Percentiles rank a stretch among this genome's conserved stretches.
Conservation (phyloP, 1,140 invertebrate species). For the Coelopa frigida region DNA sequence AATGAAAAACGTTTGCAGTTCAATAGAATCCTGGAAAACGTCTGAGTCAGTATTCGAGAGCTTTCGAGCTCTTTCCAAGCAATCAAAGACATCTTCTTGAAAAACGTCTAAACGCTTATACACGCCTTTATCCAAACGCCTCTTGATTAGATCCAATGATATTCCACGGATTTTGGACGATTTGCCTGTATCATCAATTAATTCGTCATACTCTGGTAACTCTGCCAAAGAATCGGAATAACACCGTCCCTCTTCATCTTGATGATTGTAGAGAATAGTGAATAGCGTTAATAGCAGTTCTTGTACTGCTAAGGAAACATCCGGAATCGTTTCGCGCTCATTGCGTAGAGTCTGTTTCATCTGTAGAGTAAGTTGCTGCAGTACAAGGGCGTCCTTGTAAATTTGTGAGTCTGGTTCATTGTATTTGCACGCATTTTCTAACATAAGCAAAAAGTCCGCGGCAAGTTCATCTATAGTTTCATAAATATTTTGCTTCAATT, state of each 20-base stretch:
- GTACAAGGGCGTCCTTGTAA: constrained; percentile 93
- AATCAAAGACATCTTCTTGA: constrained; percentile 93
- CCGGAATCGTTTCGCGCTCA: constrained; percentile 78
- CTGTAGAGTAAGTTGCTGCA: constrained; percentile 87
- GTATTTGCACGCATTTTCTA: constrained; percentile 99
- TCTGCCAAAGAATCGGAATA: constrained; percentile 95
- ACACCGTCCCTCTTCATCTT: constrained; percentile 92
- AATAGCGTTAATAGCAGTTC: constrained; percentile 89
- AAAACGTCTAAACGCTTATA: constrained; percentile 91
- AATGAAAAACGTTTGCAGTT: constrained; percentile 89
- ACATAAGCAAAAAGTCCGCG: constrained; percentile 92
- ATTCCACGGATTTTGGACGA: constrained; percentile 62
- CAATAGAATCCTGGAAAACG: constrained; percentile 90
- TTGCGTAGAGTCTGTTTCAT: constrained; percentile 79
- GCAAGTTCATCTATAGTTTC: constrained; percentile 83
- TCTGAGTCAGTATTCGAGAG: constrained; percentile 86
- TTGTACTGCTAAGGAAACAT: constrained; percentile 80
- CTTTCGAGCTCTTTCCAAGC: constrained; percentile 81
- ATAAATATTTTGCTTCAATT: constrained; percentile 73
- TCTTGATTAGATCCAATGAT: constrained; percentile 78
- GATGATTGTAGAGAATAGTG: constrained; percentile 89
- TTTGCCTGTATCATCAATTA: constrained; percentile 57
- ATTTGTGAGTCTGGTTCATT: constrained; percentile 99
- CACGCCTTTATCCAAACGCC: constrained; percentile 74
- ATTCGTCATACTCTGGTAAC: constrained; percentile 80